A percentile compares a stretch with the other conserved stretches of the same genome.
Conservation (phyloP, 2,113 vertebrate genomes). For the Origma solitaria region DNA sequence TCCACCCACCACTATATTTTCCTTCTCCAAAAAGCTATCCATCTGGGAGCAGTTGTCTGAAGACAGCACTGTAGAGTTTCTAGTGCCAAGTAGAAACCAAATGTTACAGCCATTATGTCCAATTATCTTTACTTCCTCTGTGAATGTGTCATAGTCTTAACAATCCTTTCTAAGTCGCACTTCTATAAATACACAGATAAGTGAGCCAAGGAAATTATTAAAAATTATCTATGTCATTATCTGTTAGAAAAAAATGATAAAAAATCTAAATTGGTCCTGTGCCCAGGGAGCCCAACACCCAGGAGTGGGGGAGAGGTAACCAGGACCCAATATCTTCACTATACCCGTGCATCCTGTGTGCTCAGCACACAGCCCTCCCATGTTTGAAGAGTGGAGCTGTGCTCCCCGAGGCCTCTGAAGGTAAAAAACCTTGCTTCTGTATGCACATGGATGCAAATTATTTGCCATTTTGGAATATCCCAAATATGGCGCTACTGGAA, state of each 20-base stretch:
- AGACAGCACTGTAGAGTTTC: neutral
- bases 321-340: neutral
- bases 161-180: neutral
- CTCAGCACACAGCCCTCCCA: neutral
- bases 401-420: neutral
- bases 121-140: neutral
- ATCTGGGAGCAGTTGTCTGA: neutral
- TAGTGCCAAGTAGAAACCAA: neutral
- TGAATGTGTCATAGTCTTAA: neutral
- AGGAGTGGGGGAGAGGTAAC: neutral
- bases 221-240: neutral
- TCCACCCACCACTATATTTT: neutral
- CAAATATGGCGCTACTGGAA: neutral
- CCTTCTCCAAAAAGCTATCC: neutral
- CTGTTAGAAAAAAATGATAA: neutral
- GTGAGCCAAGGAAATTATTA: neutral
- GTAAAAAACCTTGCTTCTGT: rapidly evolving
- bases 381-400: neutral
- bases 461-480: neutral
- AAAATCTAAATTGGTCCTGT: neutral
- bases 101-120: neutral
- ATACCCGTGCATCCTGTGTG: neutral
- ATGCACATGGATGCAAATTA: neutral
- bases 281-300: neutral
- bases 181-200: neutral